These are phyloP conservation scores for Caprella mutica DNA, from an alignment of 2,888 invertebrate genomes.

Conservation along the genomic window DNA sequence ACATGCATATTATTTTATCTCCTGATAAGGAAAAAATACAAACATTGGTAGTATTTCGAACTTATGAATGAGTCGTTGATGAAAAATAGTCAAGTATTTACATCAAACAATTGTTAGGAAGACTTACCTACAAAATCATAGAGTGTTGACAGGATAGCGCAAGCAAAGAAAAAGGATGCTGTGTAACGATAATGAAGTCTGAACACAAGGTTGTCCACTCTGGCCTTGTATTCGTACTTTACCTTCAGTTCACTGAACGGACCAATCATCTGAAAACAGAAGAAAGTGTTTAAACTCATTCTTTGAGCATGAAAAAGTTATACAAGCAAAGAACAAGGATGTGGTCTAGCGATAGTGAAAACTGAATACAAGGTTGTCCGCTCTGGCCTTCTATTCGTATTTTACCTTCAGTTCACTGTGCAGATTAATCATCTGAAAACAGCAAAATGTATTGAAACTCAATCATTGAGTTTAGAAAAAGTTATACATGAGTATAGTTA, in stretches of 20 bases:
- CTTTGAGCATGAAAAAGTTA: constrained; percentile 10
- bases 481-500: neutral
- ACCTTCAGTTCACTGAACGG: constrained; percentile 18
- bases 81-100: neutral
- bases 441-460: neutral
- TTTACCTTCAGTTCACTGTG: constrained; percentile 20
- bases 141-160: constrained; percentile 16
- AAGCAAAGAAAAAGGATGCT: constrained; percentile 16
- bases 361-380: constrained; percentile 25
- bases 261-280: constrained; percentile 1
- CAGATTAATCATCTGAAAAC: constrained; percentile 4
- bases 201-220: constrained; percentile 28
- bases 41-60: too few species aligned
- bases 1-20: constrained; percentile 20
- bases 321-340: constrained; percentile 13
- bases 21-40: constrained; percentile 10
- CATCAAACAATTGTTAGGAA: neutral
- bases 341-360: constrained; percentile 31
- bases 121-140: constrained; percentile 26
- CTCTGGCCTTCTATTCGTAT: constrained; percentile 17
- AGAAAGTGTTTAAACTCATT: neutral
- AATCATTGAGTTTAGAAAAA: too few species aligned
- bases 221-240: constrained; percentile 20
- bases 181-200: constrained; percentile 29
- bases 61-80: neutral